Conservation (phyloP, 2,113 vertebrate species). For the Silurus glanis region DNA sequence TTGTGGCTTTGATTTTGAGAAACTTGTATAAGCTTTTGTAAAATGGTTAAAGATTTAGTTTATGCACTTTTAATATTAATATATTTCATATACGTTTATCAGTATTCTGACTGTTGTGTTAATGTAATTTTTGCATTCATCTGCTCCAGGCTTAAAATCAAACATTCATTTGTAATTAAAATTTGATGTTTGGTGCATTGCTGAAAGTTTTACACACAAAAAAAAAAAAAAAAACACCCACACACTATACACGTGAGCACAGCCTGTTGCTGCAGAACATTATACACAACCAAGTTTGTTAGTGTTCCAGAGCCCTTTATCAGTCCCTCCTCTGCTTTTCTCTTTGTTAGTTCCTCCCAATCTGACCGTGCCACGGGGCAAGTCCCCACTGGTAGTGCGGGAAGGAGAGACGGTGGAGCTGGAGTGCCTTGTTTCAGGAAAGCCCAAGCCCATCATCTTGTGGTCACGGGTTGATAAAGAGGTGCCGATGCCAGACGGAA, state of each 20-base stretch:
- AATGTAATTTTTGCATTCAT: neutral
- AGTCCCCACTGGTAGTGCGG: conserved; percentile 91
- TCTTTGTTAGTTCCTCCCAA: conserved; percentile 96
- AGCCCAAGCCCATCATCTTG: conserved; percentile 97
- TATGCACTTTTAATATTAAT: neutral
- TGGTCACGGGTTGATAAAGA: conserved; percentile 96
- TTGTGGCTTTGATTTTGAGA: neutral
- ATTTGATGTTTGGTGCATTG: neutral
- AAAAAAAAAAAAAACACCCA: neutral
- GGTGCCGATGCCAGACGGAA: conserved; percentile 89
- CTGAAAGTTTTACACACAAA: neutral
- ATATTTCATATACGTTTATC: neutral
- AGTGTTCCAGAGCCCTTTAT: conserved; percentile 80
- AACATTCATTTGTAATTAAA: neutral
- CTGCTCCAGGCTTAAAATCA: neutral
- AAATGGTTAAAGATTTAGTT: neutral
- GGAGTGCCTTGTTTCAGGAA: conserved; percentile 98
- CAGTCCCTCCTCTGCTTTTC: conserved; percentile 76
- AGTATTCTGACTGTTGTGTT: neutral
- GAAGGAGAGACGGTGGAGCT: conserved; percentile 96
- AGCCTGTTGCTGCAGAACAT: conserved; percentile 53
- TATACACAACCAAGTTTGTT: conserved; percentile 56
- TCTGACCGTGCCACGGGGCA: conserved; percentile 94
- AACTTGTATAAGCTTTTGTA: neutral
- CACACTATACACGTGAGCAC: conserved; percentile 26